Base-by-base conservation (phyloP, 92 coral and sea anemone genomes). In the Epizoanthus illoricatus region DNA sequence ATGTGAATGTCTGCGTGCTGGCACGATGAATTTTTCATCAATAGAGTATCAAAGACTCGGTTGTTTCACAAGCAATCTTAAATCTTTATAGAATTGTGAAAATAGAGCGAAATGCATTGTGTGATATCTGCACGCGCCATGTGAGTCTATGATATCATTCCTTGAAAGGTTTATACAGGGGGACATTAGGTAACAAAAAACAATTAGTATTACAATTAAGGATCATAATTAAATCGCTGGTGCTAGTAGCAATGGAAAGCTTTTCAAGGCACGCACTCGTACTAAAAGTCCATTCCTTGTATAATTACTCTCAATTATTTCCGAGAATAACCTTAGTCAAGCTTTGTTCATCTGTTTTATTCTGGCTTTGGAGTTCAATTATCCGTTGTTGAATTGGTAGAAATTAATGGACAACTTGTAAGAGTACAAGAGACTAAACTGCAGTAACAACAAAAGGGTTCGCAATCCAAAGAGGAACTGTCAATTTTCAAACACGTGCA, bases 391-490 rank as follows among this genome's bases (percentile, higher is more conserved):
- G 69, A 60, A 76, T 36, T 60, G 47, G 49, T 10, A 56, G 17
- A 74, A 74, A 57, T 23, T 76, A 60, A 76, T 76, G 55, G 81
- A 28, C 59, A 45, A 59, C 57, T 76, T n/a, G 61, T 40, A 36
- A 76, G 69, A 60, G 69, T 16, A 60, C 57, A 16, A 60, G 66
- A 10, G 40, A 19, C 67, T 15, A 75, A 75, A 75, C 59, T 18
- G 56, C 54, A 75, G 28, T 33, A 36, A 49, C 28, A 75, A 75
- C 80, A 75, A 75, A 28, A 41, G 66, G 47, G 19, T 23, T 43
- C 18, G 6, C 39, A 39, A 40, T 76, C 62, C n/a, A 63, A 76
- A 76, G 43, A 16, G 23, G 69, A 76, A 39, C 69, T 76, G 69
- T 41, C 81, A 60, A 60, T 59, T 23, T 68, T 33, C 19, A 60